Base-by-base conservation (phyloP, 2,797 vertebrate genomes). In the Gorsachius magnificus region DNA sequence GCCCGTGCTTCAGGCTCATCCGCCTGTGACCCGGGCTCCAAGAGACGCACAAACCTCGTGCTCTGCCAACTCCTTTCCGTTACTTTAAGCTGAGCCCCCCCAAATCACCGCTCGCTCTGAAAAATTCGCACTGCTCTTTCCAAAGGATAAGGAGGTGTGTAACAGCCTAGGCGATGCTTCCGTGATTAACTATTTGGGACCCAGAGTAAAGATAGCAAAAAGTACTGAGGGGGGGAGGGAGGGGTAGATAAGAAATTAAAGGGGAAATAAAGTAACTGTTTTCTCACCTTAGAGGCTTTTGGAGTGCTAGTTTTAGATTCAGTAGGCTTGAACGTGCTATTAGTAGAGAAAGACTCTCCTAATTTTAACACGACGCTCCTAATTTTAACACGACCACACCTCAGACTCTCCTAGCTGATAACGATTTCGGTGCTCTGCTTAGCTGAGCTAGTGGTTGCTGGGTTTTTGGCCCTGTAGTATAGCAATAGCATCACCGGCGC, bases 351-450 rank as follows among this genome's bases (percentile, higher is more conserved):
- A 38, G 65, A 54, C 1, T 1, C n/a, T 63, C 35, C 50, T 54
- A 22, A 66, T 76, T 90, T 91, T 31, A 78, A 65, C 81, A 65
- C 35, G 65, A 56, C 1, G 1, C n/a, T 63, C 36, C 54, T 54
- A 22, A 63, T 76, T 90, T 84, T 57, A 75, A 70, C 54, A 5
- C 7, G 57, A 53, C 19, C 36, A 6, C 46, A 57, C 3, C 17
- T 4, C 11, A 25, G 51, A 21, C 29, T 48, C 21, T 28, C 28
- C n/a, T 28, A 53, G 33, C 0, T 2, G 48, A 38, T 22, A 6
- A 6, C 7, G 28, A 60, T 83, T 63, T 36, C 0, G 0, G 28
- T 48, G 24, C 41, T 60, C 20, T 0, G 0, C 43, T 83, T 28
- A 43, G 28, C 5, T 9, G 8, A 72, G 25, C 29, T 11, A 11